Base-by-base conservation (phyloP, 2,888 invertebrate genomes). In the Dromius quadrimaculatus region DNA sequence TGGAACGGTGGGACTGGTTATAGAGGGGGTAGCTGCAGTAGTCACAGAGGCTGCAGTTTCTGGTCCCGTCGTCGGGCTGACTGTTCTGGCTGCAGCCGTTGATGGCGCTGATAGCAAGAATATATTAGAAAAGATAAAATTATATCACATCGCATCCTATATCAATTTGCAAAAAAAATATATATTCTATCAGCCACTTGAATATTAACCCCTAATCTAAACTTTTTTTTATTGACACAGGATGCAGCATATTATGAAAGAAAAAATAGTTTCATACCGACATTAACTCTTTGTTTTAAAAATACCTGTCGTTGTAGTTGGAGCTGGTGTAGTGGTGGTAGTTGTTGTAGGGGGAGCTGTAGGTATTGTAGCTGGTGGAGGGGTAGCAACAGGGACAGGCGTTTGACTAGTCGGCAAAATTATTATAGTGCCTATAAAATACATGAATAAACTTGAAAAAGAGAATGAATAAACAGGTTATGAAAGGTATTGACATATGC, bases 1-100 rank as follows among this genome's bases (percentile, higher is more conserved):
- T 15, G 41, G 28, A 5, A 28, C 28, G 28, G 28, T 28, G 8
- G 28, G 28, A 28, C 28, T 28, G 38, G 38, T 38, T 19, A 2
- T 47, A 11, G 15, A 34, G 19, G 15, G 9, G 57, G 57, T 4
- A 15, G 20, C 59, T 59, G 59, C 59, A 36, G 59, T 59, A 19
- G 59, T 59, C 59, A 36, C 36, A 34, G 36, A 9, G n/a, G 57
- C 57, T 57, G 57, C 47, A 47, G 47, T 47, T 47, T 19, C 19
- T 47, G 41, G 22, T n/a, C 47, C 43, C 8, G 13, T 2, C 13
- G 15, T 22, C 11, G 41, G 15, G 11, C 15, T 17, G 41, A 15
- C 47, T 22, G 47, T 20, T 22, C 32, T 57, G 17, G 57, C 2
- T 28, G 57, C 28, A 57, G 34, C 19, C 34, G 57, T 57, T n/a